These are phyloP conservation scores for Eulemur rubriventer DNA, from an alignment of 2,797 vertebrate species.

Conservation along the genomic window DNA sequence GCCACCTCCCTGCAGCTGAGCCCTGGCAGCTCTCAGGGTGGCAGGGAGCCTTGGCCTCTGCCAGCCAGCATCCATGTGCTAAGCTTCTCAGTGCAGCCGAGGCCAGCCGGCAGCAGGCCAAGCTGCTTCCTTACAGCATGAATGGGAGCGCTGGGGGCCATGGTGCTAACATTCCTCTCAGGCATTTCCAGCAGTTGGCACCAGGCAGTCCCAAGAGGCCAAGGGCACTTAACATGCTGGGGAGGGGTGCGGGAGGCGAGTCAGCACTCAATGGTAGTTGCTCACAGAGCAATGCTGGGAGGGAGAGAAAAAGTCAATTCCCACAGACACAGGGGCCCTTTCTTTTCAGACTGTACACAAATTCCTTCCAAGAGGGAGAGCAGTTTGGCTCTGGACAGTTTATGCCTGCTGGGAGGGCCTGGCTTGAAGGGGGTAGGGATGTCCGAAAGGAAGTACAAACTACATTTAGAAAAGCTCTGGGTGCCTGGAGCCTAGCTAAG, in stretches of 20 bases:
- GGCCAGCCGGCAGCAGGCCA: conserved; percentile 71
- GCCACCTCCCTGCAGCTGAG: background rate
- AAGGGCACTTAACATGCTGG: conserved; percentile 51
- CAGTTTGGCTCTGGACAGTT: conserved; percentile 41
- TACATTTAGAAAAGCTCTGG: conserved; percentile 48
- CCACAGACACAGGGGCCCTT: conserved; percentile 73
- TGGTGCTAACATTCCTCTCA: conserved; percentile 55
- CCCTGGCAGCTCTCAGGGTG: background rate
- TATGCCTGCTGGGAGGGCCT: conserved; percentile 15
- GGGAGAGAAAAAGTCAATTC: conserved; percentile 68
- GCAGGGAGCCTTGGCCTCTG: conserved; percentile 1
- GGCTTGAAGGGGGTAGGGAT: background rate
- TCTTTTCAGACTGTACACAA: conserved; percentile 57
- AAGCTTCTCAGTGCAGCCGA: conserved; percentile 13
- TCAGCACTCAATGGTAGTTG: conserved; percentile 24
- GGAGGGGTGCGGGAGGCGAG: background rate
- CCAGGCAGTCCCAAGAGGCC: conserved; percentile 75
- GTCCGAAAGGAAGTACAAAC: background rate
- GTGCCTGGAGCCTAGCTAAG: background rate
- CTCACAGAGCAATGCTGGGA: conserved; percentile 66
- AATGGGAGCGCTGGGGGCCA: conserved; percentile 52
- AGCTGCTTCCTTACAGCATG: conserved; percentile 66
- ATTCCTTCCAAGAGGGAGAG: conserved; percentile 41
- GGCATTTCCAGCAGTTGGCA: conserved; percentile 78
- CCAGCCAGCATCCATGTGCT: conserved; percentile 4